phyloP scores from a whole-genome alignment of 1,140 invertebrate species.

The Caenorhabditis inopinata region DNA sequence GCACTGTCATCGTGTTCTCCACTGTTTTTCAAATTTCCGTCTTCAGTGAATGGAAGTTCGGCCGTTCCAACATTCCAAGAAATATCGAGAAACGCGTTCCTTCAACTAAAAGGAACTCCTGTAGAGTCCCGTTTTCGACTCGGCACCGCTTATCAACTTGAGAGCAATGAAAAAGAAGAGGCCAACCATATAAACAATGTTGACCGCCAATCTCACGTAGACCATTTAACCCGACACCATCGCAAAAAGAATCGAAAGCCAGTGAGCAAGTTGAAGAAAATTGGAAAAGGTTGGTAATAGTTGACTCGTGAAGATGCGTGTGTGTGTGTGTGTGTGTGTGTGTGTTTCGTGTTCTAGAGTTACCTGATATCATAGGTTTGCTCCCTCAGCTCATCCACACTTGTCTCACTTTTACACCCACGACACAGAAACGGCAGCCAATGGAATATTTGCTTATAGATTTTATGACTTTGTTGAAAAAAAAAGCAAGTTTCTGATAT shows the following conservation, averaged over 20 bases:
- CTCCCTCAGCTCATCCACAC: constrained; percentile 8
- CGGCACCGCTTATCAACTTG: constrained; percentile 4
- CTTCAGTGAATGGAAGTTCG: constrained; percentile 13
- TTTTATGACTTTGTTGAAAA: too few relatives aligned
- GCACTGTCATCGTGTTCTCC: too few relatives aligned
- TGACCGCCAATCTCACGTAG: not conserved
- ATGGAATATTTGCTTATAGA: too few relatives aligned
- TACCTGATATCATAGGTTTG: constrained; percentile 29
- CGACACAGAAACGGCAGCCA: not conserved
- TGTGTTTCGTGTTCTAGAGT: constrained; percentile 32
- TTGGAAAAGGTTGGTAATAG: constrained; percentile 17
- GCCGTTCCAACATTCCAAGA: constrained; percentile 11
- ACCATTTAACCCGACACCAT: not conserved
- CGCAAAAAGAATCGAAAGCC: constrained; percentile 27
- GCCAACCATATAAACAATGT: constrained; percentile 1
- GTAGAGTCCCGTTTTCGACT: not conserved
- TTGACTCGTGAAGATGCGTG: not conserved
- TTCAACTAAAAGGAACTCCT: constrained; percentile 7
- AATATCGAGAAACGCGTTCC: constrained; percentile 14
- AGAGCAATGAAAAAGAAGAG: not conserved
- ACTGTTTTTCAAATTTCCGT: too few relatives aligned
- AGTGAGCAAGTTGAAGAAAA: constrained; percentile 20
- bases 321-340: not conserved
- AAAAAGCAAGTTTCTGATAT: too few relatives aligned
- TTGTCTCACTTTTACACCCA: constrained; percentile 22